Evolutionary conservation across 2,888 invertebrate genomes (phyloP), one percentile per base, ranked within the genome.

Genomic region (Erpobdella octoculata): DNA sequence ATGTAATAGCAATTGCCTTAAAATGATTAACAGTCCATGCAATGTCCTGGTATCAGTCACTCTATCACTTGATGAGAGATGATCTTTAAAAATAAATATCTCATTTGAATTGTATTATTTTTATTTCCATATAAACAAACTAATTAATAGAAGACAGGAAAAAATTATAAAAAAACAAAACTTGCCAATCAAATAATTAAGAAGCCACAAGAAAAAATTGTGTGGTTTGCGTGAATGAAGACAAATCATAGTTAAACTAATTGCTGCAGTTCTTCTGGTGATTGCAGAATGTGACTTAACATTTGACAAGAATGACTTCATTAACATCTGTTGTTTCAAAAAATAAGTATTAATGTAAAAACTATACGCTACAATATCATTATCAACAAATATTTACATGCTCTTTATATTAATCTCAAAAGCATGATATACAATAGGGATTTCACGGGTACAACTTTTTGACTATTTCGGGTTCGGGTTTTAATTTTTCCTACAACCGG

Each of bases 191-290:
- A 89, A 82, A 76, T 86, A 84, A 73, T 87, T 86, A 31, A 90
- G 85, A n/a, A 90, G 86, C 79, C 89, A 87, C 1, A 87, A 85
- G 74, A 89, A 83, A 83, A 90, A 90, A 75, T 87, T 83, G 73
- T 84, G 82, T 2, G 88, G 87, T 81, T 91, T 91, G 70, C 90
- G 86, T 74, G 89, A 89, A 84, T 91, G 88, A 73, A 89, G 86
- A 83, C 92, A 91, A 71, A 93, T 86, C 73, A 89, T 87, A 48
- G 91, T 88, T 72, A 93, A 88, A 82, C 91, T 91, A 69, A 87
- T 88, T 0, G 92, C 89, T 37, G 91, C 89, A 33, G 91, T 89
- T 75, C 96, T 87, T 73, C 93, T 86, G 73, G 91, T 88, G 1
- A 89, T 89, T 4, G 92, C 89, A 75, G 90, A 89, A 18, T 78